Conservation (phyloP, 2,888 invertebrate species). For the Agriopis marginaria region DNA sequence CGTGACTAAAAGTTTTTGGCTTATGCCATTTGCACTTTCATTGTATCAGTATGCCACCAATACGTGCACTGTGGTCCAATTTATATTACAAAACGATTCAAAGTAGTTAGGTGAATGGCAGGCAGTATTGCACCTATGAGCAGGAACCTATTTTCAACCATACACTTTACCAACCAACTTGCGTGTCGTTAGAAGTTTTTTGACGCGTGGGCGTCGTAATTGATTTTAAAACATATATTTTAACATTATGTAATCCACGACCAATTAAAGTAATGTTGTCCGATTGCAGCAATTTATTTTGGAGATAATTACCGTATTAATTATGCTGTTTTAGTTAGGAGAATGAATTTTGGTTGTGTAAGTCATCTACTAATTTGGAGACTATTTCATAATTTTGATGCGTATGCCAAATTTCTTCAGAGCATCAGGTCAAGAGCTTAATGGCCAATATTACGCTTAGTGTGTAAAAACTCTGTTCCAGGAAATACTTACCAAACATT, state of each 20-base stretch:
- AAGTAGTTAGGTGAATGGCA: constrained; percentile 42
- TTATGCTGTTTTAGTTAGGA: constrained; percentile 33
- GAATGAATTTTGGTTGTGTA: constrained; percentile 32
- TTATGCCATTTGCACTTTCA: constrained; percentile 32
- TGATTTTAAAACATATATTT: constrained; percentile 43
- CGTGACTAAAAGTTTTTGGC: constrained; percentile 28
- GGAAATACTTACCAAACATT: too few relatives aligned
- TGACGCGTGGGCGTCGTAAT: constrained; percentile 42
- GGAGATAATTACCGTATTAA: constrained; percentile 42
- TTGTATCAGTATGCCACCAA: constrained; percentile 37
- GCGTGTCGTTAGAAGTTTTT: constrained; percentile 23
- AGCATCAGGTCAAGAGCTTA: constrained; percentile 6
- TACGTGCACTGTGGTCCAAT: constrained; percentile 37
- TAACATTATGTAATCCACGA: constrained; percentile 38
- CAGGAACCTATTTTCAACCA: constrained; percentile 27
- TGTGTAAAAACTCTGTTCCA: too few relatives aligned
- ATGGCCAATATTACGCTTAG: too few relatives aligned
- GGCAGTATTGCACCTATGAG: constrained; percentile 41
- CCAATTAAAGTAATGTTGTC: constrained; percentile 41
- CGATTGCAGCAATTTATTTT: constrained; percentile 40
- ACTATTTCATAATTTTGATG: not conserved
- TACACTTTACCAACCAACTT: constrained; percentile 9
- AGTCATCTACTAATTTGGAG: constrained; percentile 18
- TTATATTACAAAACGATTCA: constrained; percentile 42
- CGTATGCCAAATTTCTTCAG: not conserved